phyloP scores from a whole-genome alignment of 2,113 vertebrate species.

The Trematomus loennbergii region DNA sequence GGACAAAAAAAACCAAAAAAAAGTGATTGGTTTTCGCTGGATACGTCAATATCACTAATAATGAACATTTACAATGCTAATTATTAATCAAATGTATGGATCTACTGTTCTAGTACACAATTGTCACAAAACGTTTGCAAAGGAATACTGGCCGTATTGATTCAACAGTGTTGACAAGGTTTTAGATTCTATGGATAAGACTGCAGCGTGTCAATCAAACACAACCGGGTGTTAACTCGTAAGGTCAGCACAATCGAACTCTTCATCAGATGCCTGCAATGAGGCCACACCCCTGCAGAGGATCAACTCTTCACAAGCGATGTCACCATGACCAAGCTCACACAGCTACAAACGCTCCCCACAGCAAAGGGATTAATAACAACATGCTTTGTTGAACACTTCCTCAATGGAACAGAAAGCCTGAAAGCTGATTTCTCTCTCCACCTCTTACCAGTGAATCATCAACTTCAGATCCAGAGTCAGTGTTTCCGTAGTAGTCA shows the following conservation, averaged over 20 bases:
- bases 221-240: slow-evolving; percentile 12
- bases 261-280: background rate
- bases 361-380: background rate
- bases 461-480: slow-evolving; percentile 52
- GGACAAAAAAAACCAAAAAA: background rate
- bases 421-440: background rate
- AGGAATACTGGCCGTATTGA: background rate
- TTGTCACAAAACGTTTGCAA: background rate
- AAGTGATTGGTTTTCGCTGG: background rate
- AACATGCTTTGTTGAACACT: background rate
- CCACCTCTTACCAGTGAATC: slow-evolving; percentile 73
- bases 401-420: background rate
- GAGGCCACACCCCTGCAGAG: slow-evolving; percentile 26
- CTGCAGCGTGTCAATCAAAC: slow-evolving; percentile 15
- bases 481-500: slow-evolving; percentile 83
- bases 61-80: background rate
- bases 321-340: slow-evolving; percentile 21
- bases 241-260: slow-evolving; percentile 24
- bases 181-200: slow-evolving; percentile 21
- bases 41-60: background rate
- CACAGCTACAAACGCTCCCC: slow-evolving; percentile 5
- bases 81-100: background rate
- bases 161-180: slow-evolving; percentile 10
- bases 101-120: background rate
- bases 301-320: slow-evolving; percentile 17